Conservation (phyloP, 2,888 invertebrate genomes). For the Glyphotaelius pellucidus region DNA sequence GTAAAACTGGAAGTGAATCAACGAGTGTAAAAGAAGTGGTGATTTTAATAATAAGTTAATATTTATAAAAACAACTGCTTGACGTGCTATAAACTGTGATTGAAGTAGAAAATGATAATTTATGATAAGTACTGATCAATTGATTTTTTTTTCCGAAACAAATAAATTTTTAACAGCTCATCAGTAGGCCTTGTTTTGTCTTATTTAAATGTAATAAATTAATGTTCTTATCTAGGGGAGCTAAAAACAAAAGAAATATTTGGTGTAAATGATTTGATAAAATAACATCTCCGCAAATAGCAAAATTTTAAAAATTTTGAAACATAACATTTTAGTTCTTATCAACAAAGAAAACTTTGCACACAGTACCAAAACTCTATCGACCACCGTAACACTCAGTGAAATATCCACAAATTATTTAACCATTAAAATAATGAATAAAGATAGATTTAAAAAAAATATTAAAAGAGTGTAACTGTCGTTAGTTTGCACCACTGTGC, state of each 20-base stretch:
- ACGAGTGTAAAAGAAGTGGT: not conserved
- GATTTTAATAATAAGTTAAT: not conserved
- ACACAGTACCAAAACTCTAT: no score
- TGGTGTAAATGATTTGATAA: not conserved
- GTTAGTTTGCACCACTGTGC: no score
- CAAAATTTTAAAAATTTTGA: not conserved
- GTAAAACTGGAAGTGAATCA: not conserved
- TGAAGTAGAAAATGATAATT: slow-evolving; percentile 6
- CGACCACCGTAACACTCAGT: no score
- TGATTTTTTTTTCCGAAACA: not conserved
- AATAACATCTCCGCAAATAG: not conserved
- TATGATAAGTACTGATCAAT: not conserved
- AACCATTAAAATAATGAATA: no score
- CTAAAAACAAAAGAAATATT: not conserved
- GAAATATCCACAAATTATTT: no score
- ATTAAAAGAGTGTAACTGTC: no score
- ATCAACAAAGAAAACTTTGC: no score
- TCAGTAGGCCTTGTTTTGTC: not conserved
- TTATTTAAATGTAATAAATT: not conserved
- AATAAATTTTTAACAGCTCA: not conserved
- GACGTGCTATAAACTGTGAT: slow-evolving; percentile 26
- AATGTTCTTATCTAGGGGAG: not conserved
- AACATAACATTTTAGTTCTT: no score
- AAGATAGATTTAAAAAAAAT: no score
- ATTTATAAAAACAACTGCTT: not conserved